A percentile compares a stretch with the other conserved stretches of the same genome.
phyloP scores from a whole-genome alignment of 2,113 vertebrate species.

The Ictalurus furcatus region DNA sequence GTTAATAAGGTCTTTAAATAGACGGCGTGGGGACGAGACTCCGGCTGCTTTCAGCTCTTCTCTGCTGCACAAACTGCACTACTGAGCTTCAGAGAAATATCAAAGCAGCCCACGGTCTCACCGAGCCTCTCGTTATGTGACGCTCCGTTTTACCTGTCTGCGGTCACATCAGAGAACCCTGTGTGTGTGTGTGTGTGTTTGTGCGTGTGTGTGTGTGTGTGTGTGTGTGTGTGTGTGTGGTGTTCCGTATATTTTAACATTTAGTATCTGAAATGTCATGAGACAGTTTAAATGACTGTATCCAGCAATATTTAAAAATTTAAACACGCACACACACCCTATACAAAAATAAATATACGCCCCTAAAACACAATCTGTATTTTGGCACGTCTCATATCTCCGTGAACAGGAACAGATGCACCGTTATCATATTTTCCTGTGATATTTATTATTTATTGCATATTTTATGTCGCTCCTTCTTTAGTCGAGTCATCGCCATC shows the following conservation, averaged over 20 bases:
- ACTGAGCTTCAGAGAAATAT: constrained; percentile 46
- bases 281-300: neutral
- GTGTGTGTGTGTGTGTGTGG: neutral
- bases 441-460: neutral
- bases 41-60: constrained; percentile 31
- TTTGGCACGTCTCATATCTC: neutral
- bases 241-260: neutral
- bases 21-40: constrained; percentile 21
- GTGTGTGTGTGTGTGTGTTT: neutral
- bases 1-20: constrained; percentile 46
- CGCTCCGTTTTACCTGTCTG: neutral
- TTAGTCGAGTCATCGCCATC: neutral
- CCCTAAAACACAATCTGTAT: neutral
- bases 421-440: neutral
- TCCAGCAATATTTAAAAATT: no score
- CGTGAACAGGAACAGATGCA: no score
- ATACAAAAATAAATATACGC: neutral
- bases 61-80: constrained; percentile 37
- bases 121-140: neutral
- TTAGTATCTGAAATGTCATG: neutral
- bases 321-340: neutral
- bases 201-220: neutral
- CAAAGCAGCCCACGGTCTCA: constrained; percentile 20
- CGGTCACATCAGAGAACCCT: neutral
- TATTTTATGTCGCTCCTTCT: neutral